Percentiles rank a stretch among this genome's conserved stretches.
phyloP scores from a whole-genome alignment of 2,113 vertebrate genomes.

The Sphaerodactylus townsendi region DNA sequence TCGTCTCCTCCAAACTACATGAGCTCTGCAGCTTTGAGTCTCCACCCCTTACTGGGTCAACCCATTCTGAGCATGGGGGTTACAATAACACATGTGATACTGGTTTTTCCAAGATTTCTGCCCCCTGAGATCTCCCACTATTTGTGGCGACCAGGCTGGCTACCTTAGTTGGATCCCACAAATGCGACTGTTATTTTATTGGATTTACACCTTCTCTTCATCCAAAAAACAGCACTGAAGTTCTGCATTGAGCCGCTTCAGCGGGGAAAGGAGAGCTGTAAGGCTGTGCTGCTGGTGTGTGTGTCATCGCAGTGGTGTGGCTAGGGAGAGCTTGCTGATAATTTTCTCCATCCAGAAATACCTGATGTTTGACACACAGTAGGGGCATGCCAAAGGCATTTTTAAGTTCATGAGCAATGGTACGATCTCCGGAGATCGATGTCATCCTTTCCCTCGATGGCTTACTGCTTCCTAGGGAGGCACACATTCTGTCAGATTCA shows the following conservation, averaged over 20 bases:
- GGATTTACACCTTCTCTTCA: neutral
- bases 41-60: no score
- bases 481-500: neutral
- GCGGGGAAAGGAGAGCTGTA: neutral
- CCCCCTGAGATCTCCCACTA: neutral
- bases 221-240: neutral
- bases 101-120: no score
- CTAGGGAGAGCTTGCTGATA: neutral
- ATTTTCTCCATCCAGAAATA: neutral
- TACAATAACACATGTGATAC: no score
- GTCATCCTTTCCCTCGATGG: neutral
- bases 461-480: neutral
- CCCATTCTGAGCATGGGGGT: no score
- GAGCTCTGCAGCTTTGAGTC: no score
- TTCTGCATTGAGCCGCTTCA: neutral
- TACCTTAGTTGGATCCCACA: no score
- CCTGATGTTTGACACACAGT: neutral
- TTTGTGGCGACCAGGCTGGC: neutral
- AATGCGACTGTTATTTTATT: neutral
- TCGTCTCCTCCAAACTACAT: no score
- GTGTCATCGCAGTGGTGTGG: neutral
- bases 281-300: neutral
- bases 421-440: constrained; percentile 5
- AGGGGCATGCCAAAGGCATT: neutral
- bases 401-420: neutral